Base-by-base conservation (phyloP, 1,140 invertebrate species). In the Ceratitis capitata region DNA sequence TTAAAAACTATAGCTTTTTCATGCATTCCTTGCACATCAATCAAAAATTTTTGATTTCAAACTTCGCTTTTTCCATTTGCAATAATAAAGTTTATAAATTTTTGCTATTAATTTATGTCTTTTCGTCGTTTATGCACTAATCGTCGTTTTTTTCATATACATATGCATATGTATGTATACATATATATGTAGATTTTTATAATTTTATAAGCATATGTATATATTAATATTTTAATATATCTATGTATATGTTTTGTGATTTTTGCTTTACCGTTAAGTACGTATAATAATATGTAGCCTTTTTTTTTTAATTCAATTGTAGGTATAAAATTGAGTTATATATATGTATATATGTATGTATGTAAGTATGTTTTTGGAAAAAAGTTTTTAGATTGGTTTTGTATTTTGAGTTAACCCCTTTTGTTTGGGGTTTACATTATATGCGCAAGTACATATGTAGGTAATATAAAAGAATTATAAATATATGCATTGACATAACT, bases 241-340 rank as follows among this genome's bases (percentile, higher is more conserved):
- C 45, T 5, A 47, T 56, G 19, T 23, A n/a, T n/a, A 9, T 49
- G 47, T 49, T 53, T 53, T 35, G 16, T 26, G 29, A 56, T 56
- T 1, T 69, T 69, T 69, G 32, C 39, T 45, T 23, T n/a, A n/a
- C 12, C 39, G n/a, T 42, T 78, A 45, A 78, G 39, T 78, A 78
- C 32, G 19, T 78, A 19, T 78, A 78, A 14, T 23, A 56, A 45
- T 61, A 61, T 69, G 64, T 69, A 69, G 32, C 14, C 14, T 64
- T 29, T 64, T 64, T 64, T n/a, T 23, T 56, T 10, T 29, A 64
- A 64, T 64, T 64, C n/a, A 23, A 29, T 64, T 29, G 39, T 78
- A 78, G 35, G n/a, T 78, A 78, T 78, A 78, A 45, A 78, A 39
- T 78, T 78, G 39, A 78, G 39, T 78, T 78, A 45, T 26, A 78